A percentile compares a stretch with the other conserved stretches of the same genome.
Conservation (phyloP, 2,113 vertebrate genomes). For the Platycercus adscitus region DNA sequence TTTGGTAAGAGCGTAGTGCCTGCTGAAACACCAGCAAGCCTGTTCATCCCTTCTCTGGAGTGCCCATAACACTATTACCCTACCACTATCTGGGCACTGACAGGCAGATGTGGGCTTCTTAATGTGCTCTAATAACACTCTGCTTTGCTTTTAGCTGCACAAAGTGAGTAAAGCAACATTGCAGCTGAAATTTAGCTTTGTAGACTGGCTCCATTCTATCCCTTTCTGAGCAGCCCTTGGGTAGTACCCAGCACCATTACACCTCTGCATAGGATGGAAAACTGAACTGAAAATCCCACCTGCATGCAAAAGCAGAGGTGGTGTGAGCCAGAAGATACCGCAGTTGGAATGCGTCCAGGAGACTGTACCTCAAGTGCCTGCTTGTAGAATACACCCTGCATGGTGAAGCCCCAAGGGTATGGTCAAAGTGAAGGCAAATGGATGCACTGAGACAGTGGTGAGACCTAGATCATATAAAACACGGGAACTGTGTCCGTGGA, state of each 20-base stretch:
- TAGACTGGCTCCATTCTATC: neutral
- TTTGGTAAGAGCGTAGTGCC: neutral
- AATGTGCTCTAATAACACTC: neutral
- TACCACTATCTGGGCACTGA: neutral
- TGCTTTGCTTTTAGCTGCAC: neutral
- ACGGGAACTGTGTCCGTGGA: neutral
- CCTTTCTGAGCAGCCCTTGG: neutral
- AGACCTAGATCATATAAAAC: neutral
- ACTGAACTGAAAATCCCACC: neutral
- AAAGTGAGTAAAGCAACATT: neutral
- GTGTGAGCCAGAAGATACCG: neutral
- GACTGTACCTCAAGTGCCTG: neutral
- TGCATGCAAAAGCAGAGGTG: neutral
- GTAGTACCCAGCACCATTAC: neutral
- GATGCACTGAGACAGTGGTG: neutral
- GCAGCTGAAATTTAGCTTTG: neutral
- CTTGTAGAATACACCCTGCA: neutral
- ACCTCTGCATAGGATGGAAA: neutral
- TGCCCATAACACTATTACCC: neutral
- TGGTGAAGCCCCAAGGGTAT: neutral
- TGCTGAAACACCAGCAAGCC: accelerated
- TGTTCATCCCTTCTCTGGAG: neutral
- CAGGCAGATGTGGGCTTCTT: neutral
- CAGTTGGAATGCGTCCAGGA: neutral
- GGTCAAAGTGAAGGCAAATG: neutral